Conservation (phyloP, 2,888 invertebrate species). For the Cephus sareptanus region DNA sequence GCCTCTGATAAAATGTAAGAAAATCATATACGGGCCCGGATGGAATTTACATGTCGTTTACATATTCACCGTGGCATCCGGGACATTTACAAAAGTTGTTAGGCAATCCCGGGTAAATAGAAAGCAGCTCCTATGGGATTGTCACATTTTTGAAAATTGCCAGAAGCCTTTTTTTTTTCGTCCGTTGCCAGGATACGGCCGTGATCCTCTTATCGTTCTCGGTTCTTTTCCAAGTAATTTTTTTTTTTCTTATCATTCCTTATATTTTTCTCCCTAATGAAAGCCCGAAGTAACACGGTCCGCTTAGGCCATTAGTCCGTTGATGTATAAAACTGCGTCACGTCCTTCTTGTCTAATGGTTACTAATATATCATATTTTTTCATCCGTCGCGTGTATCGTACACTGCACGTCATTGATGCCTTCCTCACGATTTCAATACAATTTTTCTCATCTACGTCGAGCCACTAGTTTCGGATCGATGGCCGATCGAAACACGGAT, state of each 20-base stretch:
- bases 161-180: background rate
- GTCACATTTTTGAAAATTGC: background rate
- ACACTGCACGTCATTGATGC: constrained; percentile 27
- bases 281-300: constrained; percentile 14
- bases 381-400: constrained; percentile 33
- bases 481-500: too few species aligned
- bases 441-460: background rate
- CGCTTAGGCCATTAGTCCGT: constrained; percentile 27
- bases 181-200: background rate
- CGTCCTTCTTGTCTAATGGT: constrained; percentile 28
- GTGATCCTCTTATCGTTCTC: background rate
- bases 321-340: constrained; percentile 17
- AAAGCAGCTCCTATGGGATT: background rate
- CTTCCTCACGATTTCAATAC: constrained; percentile 23
- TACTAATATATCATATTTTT: constrained; percentile 40
- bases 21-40: background rate
- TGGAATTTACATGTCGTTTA: background rate
- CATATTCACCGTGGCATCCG: background rate
- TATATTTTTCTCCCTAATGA: background rate
- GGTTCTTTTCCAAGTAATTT: background rate
- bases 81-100: background rate
- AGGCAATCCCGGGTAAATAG: background rate
- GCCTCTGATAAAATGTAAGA: background rate
- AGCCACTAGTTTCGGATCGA: too few species aligned
- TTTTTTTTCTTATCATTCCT: background rate